Evolutionary conservation across 2,797 vertebrate genomes (phyloP).

Genomic region (Picus viridis): DNA sequence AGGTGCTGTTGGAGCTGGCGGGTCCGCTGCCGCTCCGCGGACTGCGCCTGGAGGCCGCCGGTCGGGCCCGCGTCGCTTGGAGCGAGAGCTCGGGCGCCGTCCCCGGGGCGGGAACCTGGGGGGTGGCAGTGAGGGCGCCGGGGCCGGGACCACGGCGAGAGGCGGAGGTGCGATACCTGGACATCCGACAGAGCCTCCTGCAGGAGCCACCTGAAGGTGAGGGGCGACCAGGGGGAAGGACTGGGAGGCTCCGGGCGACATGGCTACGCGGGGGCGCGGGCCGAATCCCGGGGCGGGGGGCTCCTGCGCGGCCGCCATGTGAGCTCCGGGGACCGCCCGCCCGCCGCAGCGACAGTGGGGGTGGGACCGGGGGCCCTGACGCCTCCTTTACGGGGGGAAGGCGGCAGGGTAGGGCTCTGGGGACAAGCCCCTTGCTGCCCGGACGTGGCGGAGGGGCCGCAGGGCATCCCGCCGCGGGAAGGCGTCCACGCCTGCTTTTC

Average conservation of each 20-base stretch:
- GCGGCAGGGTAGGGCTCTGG: background rate
- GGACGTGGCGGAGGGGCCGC: background rate
- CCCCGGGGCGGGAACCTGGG: background rate
- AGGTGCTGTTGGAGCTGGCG: slow-evolving; percentile 76
- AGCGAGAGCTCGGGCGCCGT: slow-evolving; percentile 4
- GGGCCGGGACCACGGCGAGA: slow-evolving; percentile 18
- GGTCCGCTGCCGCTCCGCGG: slow-evolving; percentile 63
- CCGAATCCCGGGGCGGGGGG: background rate
- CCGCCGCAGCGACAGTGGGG: background rate
- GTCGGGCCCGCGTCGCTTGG: slow-evolving; percentile 78
- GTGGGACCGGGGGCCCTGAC: background rate
- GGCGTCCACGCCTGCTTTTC: background rate
- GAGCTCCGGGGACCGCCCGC: background rate
- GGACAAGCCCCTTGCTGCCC: accelerated
- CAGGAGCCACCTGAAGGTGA: slow-evolving; percentile 71
- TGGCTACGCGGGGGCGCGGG: background rate
- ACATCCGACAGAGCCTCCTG: slow-evolving; percentile 70
- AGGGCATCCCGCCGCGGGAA: background rate
- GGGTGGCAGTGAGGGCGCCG: background rate
- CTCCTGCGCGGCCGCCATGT: background rate
- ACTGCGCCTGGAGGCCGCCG: slow-evolving; percentile 74
- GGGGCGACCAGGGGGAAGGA: background rate
- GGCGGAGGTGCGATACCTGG: slow-evolving; percentile 74
- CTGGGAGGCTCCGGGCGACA: too few relatives aligned
- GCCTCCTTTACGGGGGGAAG: background rate